phyloP scores from a whole-genome alignment of 2,797 vertebrate genomes.

The Catharus ustulatus region DNA sequence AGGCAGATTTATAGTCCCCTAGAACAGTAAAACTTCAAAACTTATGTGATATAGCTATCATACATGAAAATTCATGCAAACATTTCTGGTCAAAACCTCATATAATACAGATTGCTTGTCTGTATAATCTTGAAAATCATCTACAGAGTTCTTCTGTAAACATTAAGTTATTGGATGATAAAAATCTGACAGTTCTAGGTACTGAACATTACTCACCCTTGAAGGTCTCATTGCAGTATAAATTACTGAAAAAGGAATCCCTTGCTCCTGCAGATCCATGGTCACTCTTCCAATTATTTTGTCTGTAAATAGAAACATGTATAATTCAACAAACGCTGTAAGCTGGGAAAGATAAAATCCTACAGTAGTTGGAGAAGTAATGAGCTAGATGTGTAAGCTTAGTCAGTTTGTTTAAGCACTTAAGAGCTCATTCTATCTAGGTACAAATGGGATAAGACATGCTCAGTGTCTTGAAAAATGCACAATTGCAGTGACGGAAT shows the following conservation, averaged over 20 bases:
- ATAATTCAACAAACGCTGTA: slow-evolving; percentile 14
- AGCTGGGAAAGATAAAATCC: background rate
- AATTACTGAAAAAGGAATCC: slow-evolving; percentile 61
- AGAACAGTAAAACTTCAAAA: background rate
- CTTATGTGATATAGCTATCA: background rate
- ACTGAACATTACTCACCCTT: slow-evolving; percentile 55
- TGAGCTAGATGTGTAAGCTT: background rate
- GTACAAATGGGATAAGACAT: background rate
- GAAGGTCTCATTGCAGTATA: slow-evolving; percentile 62
- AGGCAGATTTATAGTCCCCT: background rate
- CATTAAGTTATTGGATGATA: background rate
- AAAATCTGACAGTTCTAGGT: slow-evolving; percentile 3
- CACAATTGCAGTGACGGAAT: background rate
- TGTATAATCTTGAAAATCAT: slow-evolving; percentile 26
- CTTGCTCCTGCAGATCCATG: slow-evolving; percentile 48
- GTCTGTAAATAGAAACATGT: slow-evolving; percentile 63
- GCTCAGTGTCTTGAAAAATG: background rate
- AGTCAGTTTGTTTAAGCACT: background rate
- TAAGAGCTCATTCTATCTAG: background rate
- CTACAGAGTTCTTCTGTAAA: background rate
- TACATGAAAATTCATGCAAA: background rate
- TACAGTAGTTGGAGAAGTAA: background rate
- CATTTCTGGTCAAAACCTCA: background rate
- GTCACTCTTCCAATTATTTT: slow-evolving; percentile 64
- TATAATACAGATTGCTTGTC: background rate